Evolutionary conservation across 2,113 vertebrate species (phyloP), one percentile per base, ranked within the genome.

Genomic region (Sylvicapra grimmia): DNA sequence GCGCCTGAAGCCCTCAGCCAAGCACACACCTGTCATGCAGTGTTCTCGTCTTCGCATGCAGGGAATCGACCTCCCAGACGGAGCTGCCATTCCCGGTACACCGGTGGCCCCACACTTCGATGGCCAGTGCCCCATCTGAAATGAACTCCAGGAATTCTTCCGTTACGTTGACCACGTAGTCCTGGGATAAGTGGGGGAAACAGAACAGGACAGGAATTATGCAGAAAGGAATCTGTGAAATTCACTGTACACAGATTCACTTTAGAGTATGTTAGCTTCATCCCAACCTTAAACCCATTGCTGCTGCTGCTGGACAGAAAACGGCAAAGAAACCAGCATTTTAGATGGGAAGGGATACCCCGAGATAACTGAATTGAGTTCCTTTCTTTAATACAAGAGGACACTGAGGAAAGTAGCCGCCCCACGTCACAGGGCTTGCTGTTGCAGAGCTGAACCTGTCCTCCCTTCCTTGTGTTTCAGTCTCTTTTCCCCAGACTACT

Each of bases 131-230:
- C n/a, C 99, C 99, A 9, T 99, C 99, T 2, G 99, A 99, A 98
- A 99, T 99, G 94, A 99, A 99, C 99, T 99, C 99, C 97, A 99
- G 97, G 98, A 99, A 99, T 97, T 99, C 99, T 90, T 99, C 99
- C 1, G 99, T 99, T 90, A 99, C 99, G 0, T 99, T 99, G 40
- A 99, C 99, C 95, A 99, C 97, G 0, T 99, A 99, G 98, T 99
- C 99, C 99, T 99, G 98, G 56, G 97, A 63, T 25, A 11, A 44
- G 5, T 0, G 19, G 58, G n/a, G 79, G 72, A 51, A 96, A 58
- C 68, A 88, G 94, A 88, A 91, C 29, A 31, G 4, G 4, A 23
- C 7, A 65, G 40, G n/a, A 47, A 79, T 83, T 29, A 61, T 3
- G 8, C 40, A 21, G 8, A 6, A 63, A 68, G 12, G 12, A 49